A percentile compares a stretch with the other conserved stretches of the same genome.
phyloP scores from a whole-genome alignment of 2,113 vertebrate species.

The Zootoca vivipara region DNA sequence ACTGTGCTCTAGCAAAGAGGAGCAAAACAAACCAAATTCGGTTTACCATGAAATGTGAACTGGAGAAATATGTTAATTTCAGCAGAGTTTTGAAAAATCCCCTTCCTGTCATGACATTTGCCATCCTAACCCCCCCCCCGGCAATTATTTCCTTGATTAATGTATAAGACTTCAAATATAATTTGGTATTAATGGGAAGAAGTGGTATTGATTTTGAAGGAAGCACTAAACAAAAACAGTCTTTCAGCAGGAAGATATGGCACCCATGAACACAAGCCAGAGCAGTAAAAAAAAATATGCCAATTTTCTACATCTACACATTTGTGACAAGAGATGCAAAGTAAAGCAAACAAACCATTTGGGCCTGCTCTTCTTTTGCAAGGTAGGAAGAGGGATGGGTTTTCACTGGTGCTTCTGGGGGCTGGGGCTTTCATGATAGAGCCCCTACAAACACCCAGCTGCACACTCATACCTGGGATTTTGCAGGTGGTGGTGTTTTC shows the following conservation, averaged over 20 bases:
- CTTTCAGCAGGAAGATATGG: neutral
- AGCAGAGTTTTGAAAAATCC: neutral
- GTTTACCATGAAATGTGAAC: too few relatives aligned
- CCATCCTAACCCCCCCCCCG: too few relatives aligned
- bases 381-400: conserved; percentile 32
- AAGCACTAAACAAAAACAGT: neutral
- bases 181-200: neutral
- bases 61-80: neutral
- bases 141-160: neutral
- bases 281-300: neutral
- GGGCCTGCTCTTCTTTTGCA: neutral
- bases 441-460: conserved; percentile 38
- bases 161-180: too few relatives aligned
- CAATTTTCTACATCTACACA: neutral
- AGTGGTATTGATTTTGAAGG: neutral
- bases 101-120: too few relatives aligned
- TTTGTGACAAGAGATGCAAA: neutral
- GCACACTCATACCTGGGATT: conserved; percentile 77
- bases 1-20: too few relatives aligned
- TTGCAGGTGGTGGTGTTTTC: conserved; percentile 74
- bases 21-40: too few relatives aligned
- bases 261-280: neutral
- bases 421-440: neutral
- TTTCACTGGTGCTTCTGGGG: conserved; percentile 9
- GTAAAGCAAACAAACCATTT: neutral